A percentile compares a stretch with the other conserved stretches of the same genome.
Conservation (phyloP, 2,113 vertebrate genomes). For the Piaya cayana region DNA sequence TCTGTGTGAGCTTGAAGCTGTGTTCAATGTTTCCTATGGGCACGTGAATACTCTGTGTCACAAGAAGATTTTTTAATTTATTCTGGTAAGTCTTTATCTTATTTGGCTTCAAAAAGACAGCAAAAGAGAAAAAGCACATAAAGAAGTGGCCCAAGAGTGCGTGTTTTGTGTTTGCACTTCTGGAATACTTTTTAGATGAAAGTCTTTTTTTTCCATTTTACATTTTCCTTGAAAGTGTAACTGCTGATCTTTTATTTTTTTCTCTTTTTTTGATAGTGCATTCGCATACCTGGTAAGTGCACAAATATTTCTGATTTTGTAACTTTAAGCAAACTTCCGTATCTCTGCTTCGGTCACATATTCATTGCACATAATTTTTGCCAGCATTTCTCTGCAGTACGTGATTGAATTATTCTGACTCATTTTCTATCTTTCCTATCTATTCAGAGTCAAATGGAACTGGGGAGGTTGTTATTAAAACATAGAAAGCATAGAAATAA, state of each 20-base stretch:
- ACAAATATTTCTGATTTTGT: not conserved
- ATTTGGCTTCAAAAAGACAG: not conserved
- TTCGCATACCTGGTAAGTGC: not conserved
- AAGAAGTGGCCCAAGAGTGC: not conserved
- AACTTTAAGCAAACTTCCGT: not conserved
- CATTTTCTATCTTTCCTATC: not conserved
- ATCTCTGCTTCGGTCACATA: not conserved
- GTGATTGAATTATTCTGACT: not conserved
- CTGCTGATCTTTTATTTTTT: not conserved
- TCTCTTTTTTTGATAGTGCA: not conserved
- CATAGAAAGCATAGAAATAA: constrained; percentile 4
- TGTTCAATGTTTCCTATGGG: not conserved
- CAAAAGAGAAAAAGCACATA: not conserved
- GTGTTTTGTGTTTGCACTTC: not conserved
- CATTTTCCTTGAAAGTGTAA: not conserved
- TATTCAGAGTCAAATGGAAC: not conserved
- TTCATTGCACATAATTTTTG: not conserved
- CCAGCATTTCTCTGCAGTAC: not conserved
- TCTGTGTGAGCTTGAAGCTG: not conserved
- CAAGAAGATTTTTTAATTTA: accelerated
- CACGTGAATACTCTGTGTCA: not conserved
- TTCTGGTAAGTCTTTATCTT: not conserved
- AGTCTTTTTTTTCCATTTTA: not conserved
- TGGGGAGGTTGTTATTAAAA: constrained; percentile 21
- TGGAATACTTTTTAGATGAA: not conserved